Evolutionary conservation across 2,888 invertebrate genomes (phyloP).

Genomic region (Drosophila anceps): DNA sequence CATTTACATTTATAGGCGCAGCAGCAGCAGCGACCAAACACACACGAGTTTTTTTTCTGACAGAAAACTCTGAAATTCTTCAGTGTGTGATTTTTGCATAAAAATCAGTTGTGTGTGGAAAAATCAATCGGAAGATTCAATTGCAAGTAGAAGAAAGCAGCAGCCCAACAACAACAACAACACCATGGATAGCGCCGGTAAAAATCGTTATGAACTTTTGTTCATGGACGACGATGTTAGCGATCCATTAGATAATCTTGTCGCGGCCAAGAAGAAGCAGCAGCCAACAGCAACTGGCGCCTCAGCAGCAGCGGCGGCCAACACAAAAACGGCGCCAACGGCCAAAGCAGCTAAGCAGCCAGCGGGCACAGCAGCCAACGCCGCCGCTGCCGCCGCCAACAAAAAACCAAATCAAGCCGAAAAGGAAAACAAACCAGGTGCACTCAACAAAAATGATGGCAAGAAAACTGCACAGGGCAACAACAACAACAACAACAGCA

Average conservation of each 20-base stretch:
- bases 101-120: slow-evolving; percentile 55
- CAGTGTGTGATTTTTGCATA: slow-evolving; percentile 56
- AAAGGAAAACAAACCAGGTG: slow-evolving; percentile 85
- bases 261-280: slow-evolving; percentile 83
- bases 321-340: slow-evolving; percentile 60
- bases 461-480: slow-evolving; percentile 66
- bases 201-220: slow-evolving; percentile 85
- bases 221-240: slow-evolving; percentile 85
- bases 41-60: slow-evolving; percentile 62
- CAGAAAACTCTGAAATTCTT: slow-evolving; percentile 52
- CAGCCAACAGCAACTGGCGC: slow-evolving; percentile 68
- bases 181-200: slow-evolving; percentile 85
- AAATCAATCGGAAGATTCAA: slow-evolving; percentile 58
- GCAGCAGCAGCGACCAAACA: slow-evolving; percentile 55
- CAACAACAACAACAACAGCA: slow-evolving; percentile 11
- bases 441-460: slow-evolving; percentile 83
- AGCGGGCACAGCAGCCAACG: slow-evolving; percentile 34
- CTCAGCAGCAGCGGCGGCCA: slow-evolving; percentile 52
- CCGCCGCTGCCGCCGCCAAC: slow-evolving; percentile 31
- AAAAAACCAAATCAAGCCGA: slow-evolving; percentile 83
- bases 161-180: slow-evolving; percentile 46
- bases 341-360: slow-evolving; percentile 63
- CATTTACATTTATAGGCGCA: slow-evolving; percentile 51
- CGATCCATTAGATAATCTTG: slow-evolving; percentile 85
- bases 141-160: slow-evolving; percentile 32